A percentile compares a stretch with the other conserved stretches of the same genome.
These are phyloP conservation scores for Denticeps clupeoides DNA, from an alignment of 2,797 vertebrate species.

Conservation along the genomic window DNA sequence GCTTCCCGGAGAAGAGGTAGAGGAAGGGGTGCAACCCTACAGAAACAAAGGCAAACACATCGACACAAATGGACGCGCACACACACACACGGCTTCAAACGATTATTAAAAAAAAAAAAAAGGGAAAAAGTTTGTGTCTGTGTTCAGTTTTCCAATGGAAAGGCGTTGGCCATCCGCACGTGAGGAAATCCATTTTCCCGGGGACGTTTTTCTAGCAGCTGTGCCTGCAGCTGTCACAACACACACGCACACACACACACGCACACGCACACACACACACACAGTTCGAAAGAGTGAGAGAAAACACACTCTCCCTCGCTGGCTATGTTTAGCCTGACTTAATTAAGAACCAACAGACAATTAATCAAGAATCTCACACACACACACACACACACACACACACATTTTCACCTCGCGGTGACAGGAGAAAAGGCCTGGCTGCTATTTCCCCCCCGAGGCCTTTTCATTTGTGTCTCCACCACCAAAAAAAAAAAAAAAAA, in stretches of 20 bases:
- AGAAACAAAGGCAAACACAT: slow-evolving; percentile 24
- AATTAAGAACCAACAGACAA: slow-evolving; percentile 25
- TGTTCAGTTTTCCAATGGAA: slow-evolving; percentile 21
- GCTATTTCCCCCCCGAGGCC: not conserved
- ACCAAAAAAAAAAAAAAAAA: not conserved
- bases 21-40: slow-evolving; percentile 37
- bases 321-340: slow-evolving; percentile 49
- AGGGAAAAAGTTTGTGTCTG: no score
- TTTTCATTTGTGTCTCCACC: not conserved
- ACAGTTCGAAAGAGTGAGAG: slow-evolving; percentile 34
- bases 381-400: not conserved
- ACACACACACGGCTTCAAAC: not conserved
- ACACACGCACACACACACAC: slow-evolving; percentile 25
- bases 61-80: not conserved
- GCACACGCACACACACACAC: not conserved
- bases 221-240: slow-evolving; percentile 64
- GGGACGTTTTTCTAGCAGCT: slow-evolving; percentile 64
- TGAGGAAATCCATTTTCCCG: slow-evolving; percentile 61
- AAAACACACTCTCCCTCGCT: slow-evolving; percentile 25
- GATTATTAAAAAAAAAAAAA: no score
- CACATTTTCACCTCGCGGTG: not conserved
- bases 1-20: slow-evolving; percentile 44
- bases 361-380: slow-evolving; percentile 32
- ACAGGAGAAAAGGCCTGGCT: not conserved
- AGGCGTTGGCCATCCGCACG: slow-evolving; percentile 41